These are phyloP conservation scores for Diphyllodes magnificus DNA, from an alignment of 2,113 vertebrate genomes.

Conservation along the genomic window DNA sequence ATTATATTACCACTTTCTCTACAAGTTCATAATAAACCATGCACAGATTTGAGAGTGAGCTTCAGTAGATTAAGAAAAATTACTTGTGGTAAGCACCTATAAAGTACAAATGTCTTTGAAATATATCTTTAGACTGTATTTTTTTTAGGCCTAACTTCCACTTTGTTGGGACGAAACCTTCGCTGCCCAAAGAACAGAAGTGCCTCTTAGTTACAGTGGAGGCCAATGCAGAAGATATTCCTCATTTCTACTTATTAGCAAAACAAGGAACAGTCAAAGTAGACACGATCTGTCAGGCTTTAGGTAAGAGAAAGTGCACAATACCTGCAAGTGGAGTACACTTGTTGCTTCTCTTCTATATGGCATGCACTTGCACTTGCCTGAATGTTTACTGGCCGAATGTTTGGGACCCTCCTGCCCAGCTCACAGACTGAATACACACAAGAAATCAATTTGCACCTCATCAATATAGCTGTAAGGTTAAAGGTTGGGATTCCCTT, in stretches of 20 bases:
- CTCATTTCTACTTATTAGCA: not conserved
- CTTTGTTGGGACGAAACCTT: rapidly evolving
- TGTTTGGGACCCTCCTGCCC: not conserved
- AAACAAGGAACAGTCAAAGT: not conserved
- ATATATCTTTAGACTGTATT: not conserved
- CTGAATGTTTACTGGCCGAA: not conserved
- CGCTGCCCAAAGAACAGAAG: not conserved
- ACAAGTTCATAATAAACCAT: not conserved
- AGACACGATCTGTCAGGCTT: not conserved
- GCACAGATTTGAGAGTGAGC: not conserved
- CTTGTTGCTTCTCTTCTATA: not conserved
- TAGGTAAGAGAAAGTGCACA: not conserved
- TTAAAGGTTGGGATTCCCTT: not conserved
- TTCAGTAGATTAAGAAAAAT: not conserved
- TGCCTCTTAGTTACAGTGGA: not conserved
- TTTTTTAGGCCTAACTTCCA: not conserved
- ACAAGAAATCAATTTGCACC: not conserved
- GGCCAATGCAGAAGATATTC: not conserved
- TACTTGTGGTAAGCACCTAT: not conserved
- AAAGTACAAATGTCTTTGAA: not conserved
- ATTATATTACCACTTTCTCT: not conserved
- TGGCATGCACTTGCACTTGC: not conserved
- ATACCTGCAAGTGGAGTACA: not conserved
- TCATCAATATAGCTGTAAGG: not conserved
- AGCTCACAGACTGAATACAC: not conserved